Conservation (phyloP, 2,888 invertebrate species). For the Ectobius pallidus region DNA sequence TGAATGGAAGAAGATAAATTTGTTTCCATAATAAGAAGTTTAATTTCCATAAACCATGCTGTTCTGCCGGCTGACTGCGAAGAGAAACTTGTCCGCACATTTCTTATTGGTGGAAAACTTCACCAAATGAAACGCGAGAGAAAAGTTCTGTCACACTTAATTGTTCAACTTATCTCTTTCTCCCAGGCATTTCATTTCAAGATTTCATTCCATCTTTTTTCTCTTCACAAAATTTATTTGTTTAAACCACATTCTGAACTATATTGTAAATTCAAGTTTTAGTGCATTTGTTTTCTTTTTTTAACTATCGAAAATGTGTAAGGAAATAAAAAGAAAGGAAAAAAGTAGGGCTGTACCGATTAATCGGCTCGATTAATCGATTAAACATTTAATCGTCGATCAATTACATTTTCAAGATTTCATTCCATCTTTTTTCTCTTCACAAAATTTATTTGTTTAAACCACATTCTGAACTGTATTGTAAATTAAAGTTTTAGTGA, state of each 20-base stretch:
- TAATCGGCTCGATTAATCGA: no score
- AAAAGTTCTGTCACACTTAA: conserved; percentile 4
- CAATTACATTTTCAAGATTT: neutral
- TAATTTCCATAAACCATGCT: neutral
- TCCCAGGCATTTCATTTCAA: neutral
- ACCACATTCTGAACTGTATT: neutral
- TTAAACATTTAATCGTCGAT: no score
- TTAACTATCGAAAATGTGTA: neutral
- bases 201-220: neutral
- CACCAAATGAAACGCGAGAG: neutral
- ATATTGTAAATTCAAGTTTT: conserved; percentile 1
- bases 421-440: neutral
- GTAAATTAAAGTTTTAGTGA: conserved; percentile 18
- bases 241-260: neutral
- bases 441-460: conserved; percentile 4
- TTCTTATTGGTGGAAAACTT: neutral
- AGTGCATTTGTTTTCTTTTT: conserved; percentile 18
- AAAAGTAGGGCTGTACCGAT: no score
- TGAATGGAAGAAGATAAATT: no score
- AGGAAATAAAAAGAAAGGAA: no score
- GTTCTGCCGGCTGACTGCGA: neutral
- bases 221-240: neutral
- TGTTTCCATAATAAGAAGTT: neutral
- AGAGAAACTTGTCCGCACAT: neutral
- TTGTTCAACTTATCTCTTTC: conserved; percentile 1